phyloP scores from a whole-genome alignment of 2,113 vertebrate species.

The Xiphophorus couchianus region DNA sequence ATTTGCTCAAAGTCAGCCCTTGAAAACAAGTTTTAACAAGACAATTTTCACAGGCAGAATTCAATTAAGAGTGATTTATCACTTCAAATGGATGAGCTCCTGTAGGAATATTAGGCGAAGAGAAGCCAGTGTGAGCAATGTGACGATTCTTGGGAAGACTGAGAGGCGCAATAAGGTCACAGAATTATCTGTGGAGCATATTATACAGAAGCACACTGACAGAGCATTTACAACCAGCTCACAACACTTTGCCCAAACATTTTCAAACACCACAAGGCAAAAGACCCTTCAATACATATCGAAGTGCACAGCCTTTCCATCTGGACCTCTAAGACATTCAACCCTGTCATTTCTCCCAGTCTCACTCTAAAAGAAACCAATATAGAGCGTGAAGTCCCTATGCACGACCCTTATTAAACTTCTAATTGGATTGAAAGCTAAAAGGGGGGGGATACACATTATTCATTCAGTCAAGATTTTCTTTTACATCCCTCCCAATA shows the following conservation, averaged over 20 bases:
- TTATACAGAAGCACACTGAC: not conserved
- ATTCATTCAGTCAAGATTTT: constrained; percentile 84
- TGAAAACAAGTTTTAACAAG: constrained; percentile 13
- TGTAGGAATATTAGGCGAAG: constrained; percentile 11
- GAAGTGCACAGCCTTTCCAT: constrained; percentile 52
- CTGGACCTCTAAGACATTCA: constrained; percentile 49
- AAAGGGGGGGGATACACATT: constrained; percentile 80
- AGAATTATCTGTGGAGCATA: constrained; percentile 10
- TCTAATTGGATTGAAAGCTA: constrained; percentile 92
- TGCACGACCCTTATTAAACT: constrained; percentile 93
- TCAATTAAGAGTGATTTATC: constrained; percentile 1
- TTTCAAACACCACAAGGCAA: constrained; percentile 63
- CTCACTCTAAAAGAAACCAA: constrained; percentile 60
- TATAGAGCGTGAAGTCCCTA: constrained; percentile 89
- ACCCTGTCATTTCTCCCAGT: constrained; percentile 30
- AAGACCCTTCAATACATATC: constrained; percentile 71
- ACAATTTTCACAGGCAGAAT: constrained; percentile 5
- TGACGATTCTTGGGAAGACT: constrained; percentile 15
- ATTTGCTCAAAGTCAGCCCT: constrained; percentile 11
- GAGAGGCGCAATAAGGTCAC: constrained; percentile 39
- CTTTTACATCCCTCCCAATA: constrained; percentile 69
- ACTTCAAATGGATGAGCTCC: constrained; percentile 10
- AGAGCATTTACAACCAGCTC: constrained; percentile 22
- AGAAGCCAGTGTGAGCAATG: not conserved
- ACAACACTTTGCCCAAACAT: constrained; percentile 57